A percentile compares a stretch with the other conserved stretches of the same genome.
Conservation (phyloP, 2,113 vertebrate species). For the Sprattus sprattus region DNA sequence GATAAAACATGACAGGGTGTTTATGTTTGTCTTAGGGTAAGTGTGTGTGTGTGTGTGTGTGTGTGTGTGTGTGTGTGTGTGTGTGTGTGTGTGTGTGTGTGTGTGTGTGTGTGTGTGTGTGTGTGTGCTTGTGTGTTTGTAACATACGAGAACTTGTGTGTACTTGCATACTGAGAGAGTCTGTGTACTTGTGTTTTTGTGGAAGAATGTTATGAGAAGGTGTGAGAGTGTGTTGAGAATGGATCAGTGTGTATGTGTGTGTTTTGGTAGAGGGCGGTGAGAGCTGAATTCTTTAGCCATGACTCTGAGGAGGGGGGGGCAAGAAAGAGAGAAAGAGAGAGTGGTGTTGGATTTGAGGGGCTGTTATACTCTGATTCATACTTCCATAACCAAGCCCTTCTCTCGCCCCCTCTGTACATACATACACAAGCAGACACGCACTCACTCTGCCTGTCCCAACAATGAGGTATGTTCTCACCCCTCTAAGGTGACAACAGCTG, state of each 20-base stretch:
- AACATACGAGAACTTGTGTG: neutral
- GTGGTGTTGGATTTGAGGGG: slow-evolving; percentile 43
- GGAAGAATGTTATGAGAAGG: neutral
- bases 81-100: neutral
- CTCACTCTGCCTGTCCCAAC: neutral
- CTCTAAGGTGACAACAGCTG: slow-evolving; percentile 4
- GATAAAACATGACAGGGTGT: no score
- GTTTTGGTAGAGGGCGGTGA: slow-evolving; percentile 50
- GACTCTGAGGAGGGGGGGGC: slow-evolving; percentile 20
- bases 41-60: neutral
- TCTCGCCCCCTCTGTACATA: neutral
- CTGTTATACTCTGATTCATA: slow-evolving; percentile 38
- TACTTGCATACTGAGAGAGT: neutral
- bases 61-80: neutral
- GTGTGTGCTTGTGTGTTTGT: no score
- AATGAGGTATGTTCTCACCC: neutral
- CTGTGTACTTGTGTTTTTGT: neutral
- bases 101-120: neutral
- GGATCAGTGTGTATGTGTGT: neutral
- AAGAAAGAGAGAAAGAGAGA: neutral
- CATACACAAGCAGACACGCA: neutral
- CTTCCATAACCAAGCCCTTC: neutral
- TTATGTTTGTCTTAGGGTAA: no score
- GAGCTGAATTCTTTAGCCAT: slow-evolving; percentile 53
- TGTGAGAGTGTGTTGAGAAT: neutral